These are phyloP conservation scores for Marmota flaviventris DNA, from an alignment of 2,113 vertebrate species.

Conservation along the genomic window DNA sequence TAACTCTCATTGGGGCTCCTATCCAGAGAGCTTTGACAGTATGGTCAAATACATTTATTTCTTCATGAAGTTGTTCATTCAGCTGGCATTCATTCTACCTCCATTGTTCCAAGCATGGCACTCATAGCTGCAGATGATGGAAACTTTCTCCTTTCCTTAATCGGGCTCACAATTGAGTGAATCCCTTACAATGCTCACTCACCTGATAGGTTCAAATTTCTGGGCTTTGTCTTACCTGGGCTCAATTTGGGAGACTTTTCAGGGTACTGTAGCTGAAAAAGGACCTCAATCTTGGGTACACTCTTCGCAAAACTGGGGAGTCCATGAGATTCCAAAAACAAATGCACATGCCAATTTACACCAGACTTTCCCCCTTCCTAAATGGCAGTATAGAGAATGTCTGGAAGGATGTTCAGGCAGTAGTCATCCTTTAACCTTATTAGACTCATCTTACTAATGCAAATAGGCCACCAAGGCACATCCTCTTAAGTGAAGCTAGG, in stretches of 20 bases:
- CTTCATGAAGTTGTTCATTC: background rate
- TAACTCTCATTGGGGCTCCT: background rate
- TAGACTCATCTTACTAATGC: conserved; percentile 5
- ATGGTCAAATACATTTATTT: background rate
- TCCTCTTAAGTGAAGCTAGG: conserved; percentile 14
- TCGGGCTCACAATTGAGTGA: background rate
- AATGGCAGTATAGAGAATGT: background rate
- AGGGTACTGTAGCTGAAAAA: background rate
- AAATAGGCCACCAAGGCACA: background rate
- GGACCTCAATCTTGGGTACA: background rate
- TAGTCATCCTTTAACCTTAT: conserved; percentile 27
- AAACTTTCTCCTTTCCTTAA: background rate
- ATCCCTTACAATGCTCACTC: background rate
- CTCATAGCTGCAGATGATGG: background rate
- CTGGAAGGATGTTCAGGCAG: conserved; percentile 13
- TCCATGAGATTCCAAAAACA: conserved; percentile 1
- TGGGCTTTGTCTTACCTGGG: conserved; percentile 47
- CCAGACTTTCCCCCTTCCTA: conserved; percentile 1
- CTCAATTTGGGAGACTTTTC: background rate
- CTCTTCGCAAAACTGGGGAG: conserved; percentile 35
- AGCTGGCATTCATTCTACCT: background rate
- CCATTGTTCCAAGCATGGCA: background rate
- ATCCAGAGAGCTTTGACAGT: background rate
- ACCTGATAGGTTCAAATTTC: conserved; percentile 44
- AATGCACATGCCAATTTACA: background rate